Evolutionary conservation across 2,113 vertebrate species (phyloP).

Genomic region (Bujurquina vittata): DNA sequence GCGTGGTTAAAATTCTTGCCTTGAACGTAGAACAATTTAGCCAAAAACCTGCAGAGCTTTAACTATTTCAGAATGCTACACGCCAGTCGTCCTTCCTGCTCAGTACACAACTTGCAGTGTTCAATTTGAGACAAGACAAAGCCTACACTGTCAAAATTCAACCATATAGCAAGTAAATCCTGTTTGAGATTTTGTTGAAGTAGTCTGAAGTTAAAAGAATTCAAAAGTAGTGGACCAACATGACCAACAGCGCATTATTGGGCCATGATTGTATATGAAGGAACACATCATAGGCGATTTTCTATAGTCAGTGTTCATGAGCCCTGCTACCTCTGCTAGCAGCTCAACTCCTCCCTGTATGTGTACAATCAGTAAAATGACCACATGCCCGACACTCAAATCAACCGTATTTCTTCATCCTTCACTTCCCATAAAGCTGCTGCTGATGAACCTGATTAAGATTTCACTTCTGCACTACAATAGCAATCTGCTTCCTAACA

Average conservation of each 20-base stretch:
- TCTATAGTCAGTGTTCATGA: neutral
- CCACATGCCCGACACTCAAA: slow-evolving; percentile 29
- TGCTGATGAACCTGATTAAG: slow-evolving; percentile 30
- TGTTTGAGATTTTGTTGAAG: neutral
- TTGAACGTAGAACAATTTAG: neutral
- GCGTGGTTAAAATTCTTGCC: neutral
- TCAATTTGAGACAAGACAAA: neutral
- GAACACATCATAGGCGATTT: neutral
- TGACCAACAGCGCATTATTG: neutral
- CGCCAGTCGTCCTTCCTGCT: neutral
- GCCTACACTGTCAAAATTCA: neutral
- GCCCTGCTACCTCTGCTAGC: slow-evolving; percentile 5
- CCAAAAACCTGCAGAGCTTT: neutral
- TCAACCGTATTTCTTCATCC: slow-evolving; percentile 28
- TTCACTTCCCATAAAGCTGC: slow-evolving; percentile 10
- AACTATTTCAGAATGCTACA: neutral
- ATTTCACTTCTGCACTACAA: slow-evolving; percentile 7
- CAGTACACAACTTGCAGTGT: neutral
- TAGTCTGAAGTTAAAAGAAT: neutral
- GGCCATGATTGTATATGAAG: neutral
- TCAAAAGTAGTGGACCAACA: neutral
- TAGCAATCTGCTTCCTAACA: slow-evolving; percentile 6
- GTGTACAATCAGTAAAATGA: slow-evolving; percentile 37
- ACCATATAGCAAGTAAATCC: neutral
- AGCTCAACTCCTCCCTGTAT: slow-evolving; percentile 14